Evolutionary conservation across 2,888 invertebrate genomes (phyloP), one percentile per base, ranked within the genome.

Genomic region (Frankliniella fusca): DNA sequence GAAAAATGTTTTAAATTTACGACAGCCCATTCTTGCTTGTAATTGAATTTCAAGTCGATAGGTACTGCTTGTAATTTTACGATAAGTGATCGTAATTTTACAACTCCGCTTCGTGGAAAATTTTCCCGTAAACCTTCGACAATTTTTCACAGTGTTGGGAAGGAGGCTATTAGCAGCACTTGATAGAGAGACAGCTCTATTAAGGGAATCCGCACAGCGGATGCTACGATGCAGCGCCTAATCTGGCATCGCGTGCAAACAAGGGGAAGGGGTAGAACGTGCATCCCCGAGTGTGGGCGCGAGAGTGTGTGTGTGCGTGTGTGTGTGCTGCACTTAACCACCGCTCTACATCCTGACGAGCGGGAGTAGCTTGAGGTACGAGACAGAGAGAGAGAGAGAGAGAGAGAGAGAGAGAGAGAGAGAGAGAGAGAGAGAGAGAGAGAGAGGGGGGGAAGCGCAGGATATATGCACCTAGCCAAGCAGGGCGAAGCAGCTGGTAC

Each of bases 181-280:
- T 76, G 70, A 76, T 76, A 76, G 70, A 76, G 70, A 76, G 70
- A 76, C 70, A 76, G 70, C 70, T 76, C 70, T 27, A 76, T 76
- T 76, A 76, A 76, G 70, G 70, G 70, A 76, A 27, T 23, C 70
- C 70, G 61, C 61, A 61, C 61, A n/a, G 61, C 61, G 70, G 70
- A 76, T 76, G 70, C 23, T 76, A 27, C 70, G 70, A 27, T 27
- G 70, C 23, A 27, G 70, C 27, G 23, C 27, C 70, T 76, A 76
- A 23, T 76, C 70, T 27, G 70, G 70, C 70, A 76, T 76, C 70
- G 70, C 70, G 70, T 76, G 70, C 70, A 76, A 76, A 76, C 70
- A 76, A 76, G 70, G 70, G 27, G 70, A 27, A 27, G 70, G 11
- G 70, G 10, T n/a, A 12, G 12, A 27, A 23, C 23, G 70, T n/a